Conservation (phyloP, 2,888 invertebrate genomes). For the Orthosia incerta region DNA sequence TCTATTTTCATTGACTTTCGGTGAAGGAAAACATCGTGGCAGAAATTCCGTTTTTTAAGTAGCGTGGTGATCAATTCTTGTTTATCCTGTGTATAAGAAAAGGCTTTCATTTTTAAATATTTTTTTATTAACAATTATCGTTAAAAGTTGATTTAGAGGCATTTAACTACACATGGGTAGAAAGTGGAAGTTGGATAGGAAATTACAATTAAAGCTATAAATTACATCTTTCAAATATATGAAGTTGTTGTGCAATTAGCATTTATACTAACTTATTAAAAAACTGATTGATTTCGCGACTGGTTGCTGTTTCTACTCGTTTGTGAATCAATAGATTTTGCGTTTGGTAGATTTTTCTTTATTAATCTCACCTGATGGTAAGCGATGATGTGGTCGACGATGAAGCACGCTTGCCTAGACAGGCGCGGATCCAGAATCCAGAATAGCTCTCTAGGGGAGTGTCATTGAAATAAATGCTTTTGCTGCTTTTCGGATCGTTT, state of each 20-base stretch:
- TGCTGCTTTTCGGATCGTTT: too few species aligned
- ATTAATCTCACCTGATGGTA: too few species aligned
- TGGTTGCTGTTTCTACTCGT: background rate
- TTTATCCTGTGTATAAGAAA: background rate
- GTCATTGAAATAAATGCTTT: too few species aligned
- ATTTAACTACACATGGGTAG: too few species aligned
- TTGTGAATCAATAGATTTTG: background rate
- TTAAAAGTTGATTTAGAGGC: background rate
- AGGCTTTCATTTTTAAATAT: background rate
- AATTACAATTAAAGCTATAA: constrained; percentile 13
- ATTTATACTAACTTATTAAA: constrained; percentile 18
- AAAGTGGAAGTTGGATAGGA: background rate
- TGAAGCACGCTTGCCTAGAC: too few species aligned
- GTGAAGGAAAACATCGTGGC: background rate
- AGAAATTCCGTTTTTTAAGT: background rate
- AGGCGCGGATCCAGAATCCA: too few species aligned
- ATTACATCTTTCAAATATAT: background rate
- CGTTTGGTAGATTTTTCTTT: background rate
- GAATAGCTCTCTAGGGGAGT: too few species aligned
- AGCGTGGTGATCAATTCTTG: background rate
- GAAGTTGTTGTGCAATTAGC: constrained; percentile 10
- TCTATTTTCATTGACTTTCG: background rate
- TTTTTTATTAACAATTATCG: background rate
- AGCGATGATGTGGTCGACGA: too few species aligned
- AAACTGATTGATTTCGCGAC: constrained; percentile 14